These are phyloP conservation scores for Asobara japonica DNA, from an alignment of 1,140 invertebrate species.

Conservation along the genomic window DNA sequence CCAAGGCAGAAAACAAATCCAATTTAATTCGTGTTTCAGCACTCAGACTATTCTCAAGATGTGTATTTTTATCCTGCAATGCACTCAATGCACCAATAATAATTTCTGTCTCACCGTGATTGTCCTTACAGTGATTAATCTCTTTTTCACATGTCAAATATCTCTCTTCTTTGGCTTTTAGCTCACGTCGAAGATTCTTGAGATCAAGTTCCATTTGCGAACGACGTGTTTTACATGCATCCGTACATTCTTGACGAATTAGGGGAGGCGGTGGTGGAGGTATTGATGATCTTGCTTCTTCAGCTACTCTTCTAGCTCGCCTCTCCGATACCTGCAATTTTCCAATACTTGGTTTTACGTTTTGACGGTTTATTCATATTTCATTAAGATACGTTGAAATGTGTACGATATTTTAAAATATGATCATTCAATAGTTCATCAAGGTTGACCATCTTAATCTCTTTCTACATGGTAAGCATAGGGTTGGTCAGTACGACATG, in stretches of 20 bases:
- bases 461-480: too few relatives aligned
- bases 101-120: constrained; percentile 81
- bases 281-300: constrained; percentile 63
- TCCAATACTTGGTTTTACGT: too few relatives aligned
- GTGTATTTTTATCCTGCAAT: constrained; percentile 88
- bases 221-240: constrained; percentile 78
- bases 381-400: too few relatives aligned
- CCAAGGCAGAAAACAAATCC: constrained; percentile 94
- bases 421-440: too few relatives aligned
- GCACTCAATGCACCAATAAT: constrained; percentile 81
- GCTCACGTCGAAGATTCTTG: constrained; percentile 77
- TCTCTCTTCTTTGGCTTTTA: constrained; percentile 81
- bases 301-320: constrained; percentile 68
- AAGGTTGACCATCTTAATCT: too few relatives aligned
- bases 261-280: constrained; percentile 56
- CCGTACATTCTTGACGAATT: constrained; percentile 75
- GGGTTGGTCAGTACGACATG: too few relatives aligned
- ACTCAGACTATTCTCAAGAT: constrained; percentile 91
- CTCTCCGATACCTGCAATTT: constrained; percentile 81
- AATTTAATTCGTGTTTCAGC: constrained; percentile 96
- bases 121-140: constrained; percentile 70
- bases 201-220: constrained; percentile 83
- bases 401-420: too few relatives aligned
- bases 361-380: too few relatives aligned
- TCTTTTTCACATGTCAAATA: constrained; percentile 56